A percentile compares a stretch with the other conserved stretches of the same genome.
Evolutionary conservation across 2,797 vertebrate species (phyloP).

Genomic region (Gadopsis bispinosus): DNA sequence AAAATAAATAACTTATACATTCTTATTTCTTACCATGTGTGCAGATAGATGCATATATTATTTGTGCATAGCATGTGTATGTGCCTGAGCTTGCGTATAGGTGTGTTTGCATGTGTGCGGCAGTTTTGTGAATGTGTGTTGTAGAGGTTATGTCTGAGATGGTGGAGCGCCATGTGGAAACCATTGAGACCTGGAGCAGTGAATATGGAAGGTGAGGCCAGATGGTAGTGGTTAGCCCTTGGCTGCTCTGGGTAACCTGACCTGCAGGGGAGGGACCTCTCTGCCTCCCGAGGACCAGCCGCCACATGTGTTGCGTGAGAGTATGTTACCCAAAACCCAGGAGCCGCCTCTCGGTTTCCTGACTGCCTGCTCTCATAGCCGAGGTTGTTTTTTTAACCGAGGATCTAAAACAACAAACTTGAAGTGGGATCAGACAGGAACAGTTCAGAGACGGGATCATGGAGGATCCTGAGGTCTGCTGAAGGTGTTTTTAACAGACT

Average conservation of each 20-base stretch:
- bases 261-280: conserved; percentile 75
- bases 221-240: conserved; percentile 83
- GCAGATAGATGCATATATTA: not conserved
- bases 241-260: conserved; percentile 80
- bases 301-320: conserved; percentile 82
- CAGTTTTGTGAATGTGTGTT: conserved; percentile 35
- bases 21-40: not conserved
- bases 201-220: conserved; percentile 78
- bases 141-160: conserved; percentile 70
- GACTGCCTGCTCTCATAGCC: conserved; percentile 64
- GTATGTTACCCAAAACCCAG: conserved; percentile 76
- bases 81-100: not conserved
- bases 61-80: not conserved
- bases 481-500: conserved; percentile 33
- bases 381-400: conserved; percentile 62
- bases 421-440: conserved; percentile 66
- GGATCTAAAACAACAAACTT: conserved; percentile 73
- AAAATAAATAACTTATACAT: not conserved
- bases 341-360: conserved; percentile 76
- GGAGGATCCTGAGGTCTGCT: conserved; percentile 42
- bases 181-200: conserved; percentile 73
- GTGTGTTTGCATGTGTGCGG: conserved; percentile 13
- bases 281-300: conserved; percentile 74
- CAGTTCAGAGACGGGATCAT: conserved; percentile 68
- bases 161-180: conserved; percentile 80